Evolutionary conservation across 2,888 invertebrate species (phyloP).

Genomic region (Acrobasis suavella): DNA sequence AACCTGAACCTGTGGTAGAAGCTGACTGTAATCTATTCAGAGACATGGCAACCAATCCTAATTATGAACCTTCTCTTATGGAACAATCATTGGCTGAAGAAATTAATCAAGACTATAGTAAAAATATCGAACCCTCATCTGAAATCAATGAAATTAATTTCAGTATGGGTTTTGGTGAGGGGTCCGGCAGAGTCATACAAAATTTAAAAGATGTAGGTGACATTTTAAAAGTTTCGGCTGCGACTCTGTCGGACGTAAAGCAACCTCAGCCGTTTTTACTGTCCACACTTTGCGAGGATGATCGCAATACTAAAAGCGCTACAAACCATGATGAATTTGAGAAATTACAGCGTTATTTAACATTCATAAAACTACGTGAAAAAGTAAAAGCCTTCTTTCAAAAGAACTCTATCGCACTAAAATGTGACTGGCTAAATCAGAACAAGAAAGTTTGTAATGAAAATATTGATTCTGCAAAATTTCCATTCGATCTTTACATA

Average conservation of each 20-base stretch:
- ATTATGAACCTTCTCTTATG: conserved; percentile 44
- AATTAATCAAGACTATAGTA: conserved; percentile 48
- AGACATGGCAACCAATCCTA: conserved; percentile 37
- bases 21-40: conserved; percentile 45
- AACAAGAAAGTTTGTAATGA: conserved; percentile 39
- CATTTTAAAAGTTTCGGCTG: conserved; percentile 76
- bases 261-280: conserved; percentile 76
- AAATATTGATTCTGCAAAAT: conserved; percentile 28
- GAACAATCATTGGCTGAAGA: conserved; percentile 62
- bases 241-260: conserved; percentile 83
- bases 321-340: conserved; percentile 46
- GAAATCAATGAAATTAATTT: conserved; percentile 64
- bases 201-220: conserved; percentile 65
- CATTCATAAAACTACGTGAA: conserved; percentile 55
- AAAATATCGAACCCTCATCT: conserved; percentile 41
- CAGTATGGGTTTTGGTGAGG: conserved; percentile 82
- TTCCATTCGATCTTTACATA: conserved; percentile 75
- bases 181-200: conserved; percentile 82
- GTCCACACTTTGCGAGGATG: conserved; percentile 49
- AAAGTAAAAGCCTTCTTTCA: conserved; percentile 66
- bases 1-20: conserved; percentile 31
- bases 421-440: conserved; percentile 41
- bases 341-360: conserved; percentile 46
- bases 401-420: conserved; percentile 55
- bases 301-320: conserved; percentile 31